Conservation (phyloP, 2,888 invertebrate genomes). For the Xanthostigma xanthostigma region DNA sequence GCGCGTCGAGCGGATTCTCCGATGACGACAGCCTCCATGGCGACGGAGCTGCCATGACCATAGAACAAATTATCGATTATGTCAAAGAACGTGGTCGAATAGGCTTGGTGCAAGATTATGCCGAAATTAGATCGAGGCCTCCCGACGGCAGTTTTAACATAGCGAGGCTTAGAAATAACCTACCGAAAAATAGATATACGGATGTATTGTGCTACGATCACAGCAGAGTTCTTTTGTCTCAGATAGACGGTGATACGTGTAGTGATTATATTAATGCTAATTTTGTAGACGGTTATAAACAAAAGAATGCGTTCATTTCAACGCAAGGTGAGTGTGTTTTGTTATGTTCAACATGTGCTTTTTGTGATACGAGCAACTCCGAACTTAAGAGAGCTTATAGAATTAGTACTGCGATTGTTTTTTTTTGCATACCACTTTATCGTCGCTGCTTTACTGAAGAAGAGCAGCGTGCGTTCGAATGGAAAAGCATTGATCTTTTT, state of each 20-base stretch:
- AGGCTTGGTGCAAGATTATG: conserved; percentile 77
- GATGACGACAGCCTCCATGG: conserved; percentile 78
- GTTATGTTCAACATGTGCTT: neutral
- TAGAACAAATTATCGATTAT: conserved; percentile 62
- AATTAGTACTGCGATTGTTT: too few species aligned
- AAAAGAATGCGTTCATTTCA: conserved; percentile 93
- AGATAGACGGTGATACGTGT: conserved; percentile 55
- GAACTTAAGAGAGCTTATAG: too few species aligned
- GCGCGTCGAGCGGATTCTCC: conserved; percentile 70
- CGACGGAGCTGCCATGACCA: conserved; percentile 49
- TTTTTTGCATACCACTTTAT: too few species aligned
- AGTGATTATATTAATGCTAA: conserved; percentile 96
- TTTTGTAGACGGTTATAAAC: conserved; percentile 95
- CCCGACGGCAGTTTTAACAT: conserved; percentile 79
- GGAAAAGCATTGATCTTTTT: too few species aligned
- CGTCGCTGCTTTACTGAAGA: too few species aligned
- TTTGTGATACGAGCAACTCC: too few species aligned
- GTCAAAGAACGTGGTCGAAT: conserved; percentile 61
- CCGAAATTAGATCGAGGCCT: conserved; percentile 68
- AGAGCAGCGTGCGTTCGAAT: too few species aligned
- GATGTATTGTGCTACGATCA: conserved; percentile 95
- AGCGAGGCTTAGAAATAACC: conserved; percentile 63
- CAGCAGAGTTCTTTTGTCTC: conserved; percentile 74
- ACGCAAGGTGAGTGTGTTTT: conserved; percentile 64
- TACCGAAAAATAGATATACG: conserved; percentile 80